Conservation (phyloP, 2,888 invertebrate species). For the Acanthosepion lycidas region DNA sequence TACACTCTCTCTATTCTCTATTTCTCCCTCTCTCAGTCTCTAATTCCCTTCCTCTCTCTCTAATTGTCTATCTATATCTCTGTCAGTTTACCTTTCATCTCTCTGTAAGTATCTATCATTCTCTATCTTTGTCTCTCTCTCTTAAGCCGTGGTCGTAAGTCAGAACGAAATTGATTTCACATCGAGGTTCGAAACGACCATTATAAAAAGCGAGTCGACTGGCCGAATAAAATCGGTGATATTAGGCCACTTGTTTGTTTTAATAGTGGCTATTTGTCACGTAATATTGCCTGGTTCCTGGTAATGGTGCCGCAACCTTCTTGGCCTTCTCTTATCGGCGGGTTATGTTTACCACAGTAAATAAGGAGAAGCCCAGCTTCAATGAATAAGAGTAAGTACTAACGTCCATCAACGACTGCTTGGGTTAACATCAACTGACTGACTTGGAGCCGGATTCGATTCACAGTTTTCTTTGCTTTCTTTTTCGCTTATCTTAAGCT, state of each 20-base stretch:
- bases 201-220: conserved; percentile 3
- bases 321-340: background rate
- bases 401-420: background rate
- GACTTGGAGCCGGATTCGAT: background rate
- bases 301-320: background rate
- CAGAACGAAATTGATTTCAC: background rate
- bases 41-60: too few species aligned
- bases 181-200: background rate
- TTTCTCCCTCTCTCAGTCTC: too few species aligned
- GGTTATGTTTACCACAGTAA: background rate
- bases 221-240: background rate
- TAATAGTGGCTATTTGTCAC: conserved; percentile 33
- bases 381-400: conserved; percentile 33
- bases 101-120: too few species aligned
- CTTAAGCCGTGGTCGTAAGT: background rate
- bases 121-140: too few species aligned
- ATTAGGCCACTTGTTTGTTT: conserved; percentile 33
- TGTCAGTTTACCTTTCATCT: too few species aligned
- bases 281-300: background rate
- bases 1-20: too few species aligned
- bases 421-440: too few species aligned
- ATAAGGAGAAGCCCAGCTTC: background rate
- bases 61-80: too few species aligned
- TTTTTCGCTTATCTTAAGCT: too few species aligned
- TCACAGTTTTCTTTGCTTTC: background rate